These are phyloP conservation scores for Brachypteracias leptosomus DNA, from an alignment of 2,113 vertebrate species.

Conservation along the genomic window DNA sequence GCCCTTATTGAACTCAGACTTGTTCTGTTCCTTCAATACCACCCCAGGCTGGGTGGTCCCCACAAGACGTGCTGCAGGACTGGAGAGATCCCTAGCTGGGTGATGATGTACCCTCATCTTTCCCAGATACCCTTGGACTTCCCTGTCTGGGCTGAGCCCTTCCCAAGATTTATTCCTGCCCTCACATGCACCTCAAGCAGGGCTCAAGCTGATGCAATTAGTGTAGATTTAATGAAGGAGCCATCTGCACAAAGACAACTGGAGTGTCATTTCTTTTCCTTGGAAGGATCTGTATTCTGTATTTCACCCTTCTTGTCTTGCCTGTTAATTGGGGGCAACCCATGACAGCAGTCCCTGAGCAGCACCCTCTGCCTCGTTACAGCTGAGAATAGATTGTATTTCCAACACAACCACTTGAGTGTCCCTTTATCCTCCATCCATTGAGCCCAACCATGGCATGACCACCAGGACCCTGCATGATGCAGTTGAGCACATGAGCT, in stretches of 20 bases:
- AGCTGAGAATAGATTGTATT: not conserved
- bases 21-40: not conserved
- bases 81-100: no score
- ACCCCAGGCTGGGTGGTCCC: fast-evolving
- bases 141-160: not conserved
- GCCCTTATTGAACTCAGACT: not conserved
- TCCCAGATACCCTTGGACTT: not conserved
- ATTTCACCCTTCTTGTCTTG: not conserved
- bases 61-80: not conserved
- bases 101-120: not conserved
- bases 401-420: not conserved
- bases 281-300: not conserved
- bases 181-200: not conserved
- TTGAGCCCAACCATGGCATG: fast-evolving
- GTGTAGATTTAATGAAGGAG: not conserved
- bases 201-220: not conserved
- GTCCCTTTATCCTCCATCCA: not conserved
- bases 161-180: not conserved
- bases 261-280: not conserved
- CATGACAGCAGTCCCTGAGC: not conserved
- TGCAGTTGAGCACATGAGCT: not conserved
- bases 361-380: not conserved
- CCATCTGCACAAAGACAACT: not conserved
- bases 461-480: fast-evolving
- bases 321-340: not conserved